Percentiles rank a stretch among this genome's conserved stretches.
Conservation (phyloP, 2,113 vertebrate genomes). For the Todiramphus saurophagus region DNA sequence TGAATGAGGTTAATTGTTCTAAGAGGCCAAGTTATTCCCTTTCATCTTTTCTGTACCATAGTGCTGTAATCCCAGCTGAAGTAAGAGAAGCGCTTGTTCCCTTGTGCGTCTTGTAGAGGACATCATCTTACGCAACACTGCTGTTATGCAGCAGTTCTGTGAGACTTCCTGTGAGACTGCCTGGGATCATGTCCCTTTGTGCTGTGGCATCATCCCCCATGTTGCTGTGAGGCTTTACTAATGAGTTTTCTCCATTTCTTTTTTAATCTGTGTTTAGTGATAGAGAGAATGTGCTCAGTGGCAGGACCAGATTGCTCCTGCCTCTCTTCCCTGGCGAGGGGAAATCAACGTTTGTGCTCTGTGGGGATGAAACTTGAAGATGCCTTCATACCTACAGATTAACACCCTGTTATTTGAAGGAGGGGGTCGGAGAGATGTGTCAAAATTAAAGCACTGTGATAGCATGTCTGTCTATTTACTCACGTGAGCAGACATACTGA, state of each 20-base stretch:
- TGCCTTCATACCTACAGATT: not conserved
- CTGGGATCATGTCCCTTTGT: not conserved
- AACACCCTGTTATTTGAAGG: not conserved
- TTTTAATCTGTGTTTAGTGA: not conserved
- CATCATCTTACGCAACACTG: not conserved
- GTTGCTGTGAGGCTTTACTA: not conserved
- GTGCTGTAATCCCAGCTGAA: not conserved
- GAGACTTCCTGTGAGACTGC: not conserved
- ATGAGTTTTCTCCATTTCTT: not conserved
- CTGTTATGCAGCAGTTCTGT: not conserved
- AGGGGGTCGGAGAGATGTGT: not conserved
- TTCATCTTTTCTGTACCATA: not conserved
- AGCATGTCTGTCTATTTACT: not conserved
- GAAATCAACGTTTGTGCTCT: not conserved
- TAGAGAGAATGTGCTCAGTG: not conserved
- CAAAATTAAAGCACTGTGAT: not conserved
- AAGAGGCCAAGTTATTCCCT: not conserved
- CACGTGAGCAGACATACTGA: not conserved
- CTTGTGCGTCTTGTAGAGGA: fast-evolving
- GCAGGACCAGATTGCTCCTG: not conserved
- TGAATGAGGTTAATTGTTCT: not conserved
- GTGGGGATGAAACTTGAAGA: not conserved
- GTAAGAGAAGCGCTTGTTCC: not conserved
- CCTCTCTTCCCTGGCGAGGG: not conserved
- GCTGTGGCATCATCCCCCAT: not conserved